phyloP scores from a whole-genome alignment of 1,140 invertebrate genomes.

The Lutraria rhynchaena region DNA sequence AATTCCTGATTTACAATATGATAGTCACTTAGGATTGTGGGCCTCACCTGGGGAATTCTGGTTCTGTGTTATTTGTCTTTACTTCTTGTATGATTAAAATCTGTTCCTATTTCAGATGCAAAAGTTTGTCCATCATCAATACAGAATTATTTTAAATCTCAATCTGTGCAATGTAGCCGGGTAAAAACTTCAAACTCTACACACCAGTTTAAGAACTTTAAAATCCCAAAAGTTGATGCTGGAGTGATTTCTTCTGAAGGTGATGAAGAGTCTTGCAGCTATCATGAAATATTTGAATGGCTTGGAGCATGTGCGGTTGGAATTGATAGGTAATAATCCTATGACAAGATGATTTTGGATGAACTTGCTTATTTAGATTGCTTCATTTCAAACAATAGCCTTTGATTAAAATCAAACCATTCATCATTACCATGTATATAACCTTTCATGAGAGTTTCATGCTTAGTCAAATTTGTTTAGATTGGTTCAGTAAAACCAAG shows the following conservation, averaged over 20 bases:
- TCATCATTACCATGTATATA: too few species aligned
- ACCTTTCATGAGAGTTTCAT: too few species aligned
- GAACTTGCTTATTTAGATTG: too few species aligned
- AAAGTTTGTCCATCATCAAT: conserved; percentile 67
- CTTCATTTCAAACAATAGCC: too few species aligned
- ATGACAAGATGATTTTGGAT: too few species aligned
- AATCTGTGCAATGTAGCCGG: conserved; percentile 48
- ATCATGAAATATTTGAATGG: conserved; percentile 72
- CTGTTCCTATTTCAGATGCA: conserved; percentile 65
- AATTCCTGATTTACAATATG: too few species aligned
- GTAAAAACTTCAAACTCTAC: conserved; percentile 31
- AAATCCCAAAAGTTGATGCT: conserved; percentile 61
- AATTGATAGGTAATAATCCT: conserved; percentile 65
- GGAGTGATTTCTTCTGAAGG: conserved; percentile 9
- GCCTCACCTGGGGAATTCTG: too few species aligned
- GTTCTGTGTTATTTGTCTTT: too few species aligned
- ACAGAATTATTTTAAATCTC: conserved; percentile 66
- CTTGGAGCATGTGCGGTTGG: conserved; percentile 70
- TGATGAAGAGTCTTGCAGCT: conserved; percentile 39
- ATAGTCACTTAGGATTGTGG: too few species aligned
- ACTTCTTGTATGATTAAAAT: background rate
- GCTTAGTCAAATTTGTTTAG: too few species aligned
- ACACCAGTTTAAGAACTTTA: conserved; percentile 58
- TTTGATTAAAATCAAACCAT: too few species aligned
- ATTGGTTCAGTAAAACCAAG: too few species aligned